These are phyloP conservation scores for Hypanus sabinus DNA, from an alignment of 2,113 vertebrate species.

Conservation along the genomic window DNA sequence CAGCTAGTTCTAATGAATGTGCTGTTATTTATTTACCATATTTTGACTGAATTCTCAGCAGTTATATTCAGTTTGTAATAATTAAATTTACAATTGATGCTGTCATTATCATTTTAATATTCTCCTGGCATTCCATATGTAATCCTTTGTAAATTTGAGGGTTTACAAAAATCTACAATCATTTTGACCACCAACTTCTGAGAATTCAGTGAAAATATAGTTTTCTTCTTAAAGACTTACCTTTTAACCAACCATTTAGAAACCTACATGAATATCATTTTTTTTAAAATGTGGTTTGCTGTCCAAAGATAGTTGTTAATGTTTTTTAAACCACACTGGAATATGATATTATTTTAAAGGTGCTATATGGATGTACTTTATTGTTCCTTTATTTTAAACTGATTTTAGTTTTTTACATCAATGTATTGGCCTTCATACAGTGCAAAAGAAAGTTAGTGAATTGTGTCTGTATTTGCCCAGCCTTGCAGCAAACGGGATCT, in stretches of 20 bases:
- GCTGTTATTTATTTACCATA: not conserved
- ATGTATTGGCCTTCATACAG: not conserved
- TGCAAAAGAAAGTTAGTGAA: not conserved
- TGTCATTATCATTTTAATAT: not conserved
- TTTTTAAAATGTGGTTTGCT: not conserved
- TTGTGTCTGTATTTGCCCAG: conserved; percentile 49
- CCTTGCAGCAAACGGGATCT: conserved; percentile 79
- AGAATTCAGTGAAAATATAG: no score
- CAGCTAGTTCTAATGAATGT: not conserved
- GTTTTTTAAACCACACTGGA: not conserved
- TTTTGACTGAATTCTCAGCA: not conserved
- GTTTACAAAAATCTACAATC: no score
- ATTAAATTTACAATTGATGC: not conserved
- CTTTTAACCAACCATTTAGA: not conserved
- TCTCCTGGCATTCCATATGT: not conserved
- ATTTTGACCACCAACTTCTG: no score
- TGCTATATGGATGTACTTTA: not conserved
- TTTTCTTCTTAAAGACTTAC: not conserved
- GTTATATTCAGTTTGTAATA: not conserved
- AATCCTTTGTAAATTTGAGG: not conserved
- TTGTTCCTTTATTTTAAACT: not conserved
- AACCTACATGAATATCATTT: not conserved
- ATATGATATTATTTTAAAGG: not conserved
- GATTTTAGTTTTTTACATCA: not conserved
- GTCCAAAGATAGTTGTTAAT: not conserved